Percentiles rank a stretch among this genome's conserved stretches.
Conservation (phyloP, 2,888 invertebrate species). For the Macrophya alboannulata region DNA sequence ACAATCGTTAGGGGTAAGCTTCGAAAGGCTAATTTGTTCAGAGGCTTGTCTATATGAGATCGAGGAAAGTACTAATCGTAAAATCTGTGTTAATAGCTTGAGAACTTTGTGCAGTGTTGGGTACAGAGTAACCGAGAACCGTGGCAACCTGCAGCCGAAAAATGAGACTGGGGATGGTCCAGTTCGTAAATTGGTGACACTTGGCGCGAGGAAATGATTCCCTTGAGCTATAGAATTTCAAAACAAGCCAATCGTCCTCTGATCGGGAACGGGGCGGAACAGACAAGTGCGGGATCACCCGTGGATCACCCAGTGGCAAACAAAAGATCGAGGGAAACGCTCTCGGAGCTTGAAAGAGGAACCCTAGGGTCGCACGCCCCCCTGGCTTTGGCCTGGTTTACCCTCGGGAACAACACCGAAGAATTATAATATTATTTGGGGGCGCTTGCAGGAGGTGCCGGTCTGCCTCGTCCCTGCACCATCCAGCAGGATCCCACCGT, state of each 20-base stretch:
- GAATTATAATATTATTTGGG: conserved; percentile 54
- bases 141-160: conserved; percentile 39
- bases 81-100: conserved; percentile 45
- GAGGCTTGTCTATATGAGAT: not conserved
- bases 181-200: conserved; percentile 51
- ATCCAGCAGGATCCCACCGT: conserved; percentile 57
- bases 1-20: not conserved
- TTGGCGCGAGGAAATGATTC: conserved; percentile 54
- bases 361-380: conserved; percentile 53
- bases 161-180: conserved; percentile 17
- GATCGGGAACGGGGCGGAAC: conserved; percentile 63
- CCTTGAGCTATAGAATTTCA: conserved; percentile 70
- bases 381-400: not conserved
- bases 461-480: not conserved
- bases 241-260: conserved; percentile 73
- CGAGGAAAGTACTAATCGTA: conserved; percentile 1
- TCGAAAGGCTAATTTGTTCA: not conserved
- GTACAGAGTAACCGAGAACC: conserved; percentile 49
- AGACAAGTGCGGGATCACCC: conserved; percentile 51
- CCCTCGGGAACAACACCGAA: conserved; percentile 47
- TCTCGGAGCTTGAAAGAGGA: conserved; percentile 35
- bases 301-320: conserved; percentile 34
- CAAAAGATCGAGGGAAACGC: conserved; percentile 43
- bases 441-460: conserved; percentile 26
- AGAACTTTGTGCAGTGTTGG: not conserved